Conservation (phyloP, 2,888 invertebrate genomes). For the Lasioglossum malachurum region DNA sequence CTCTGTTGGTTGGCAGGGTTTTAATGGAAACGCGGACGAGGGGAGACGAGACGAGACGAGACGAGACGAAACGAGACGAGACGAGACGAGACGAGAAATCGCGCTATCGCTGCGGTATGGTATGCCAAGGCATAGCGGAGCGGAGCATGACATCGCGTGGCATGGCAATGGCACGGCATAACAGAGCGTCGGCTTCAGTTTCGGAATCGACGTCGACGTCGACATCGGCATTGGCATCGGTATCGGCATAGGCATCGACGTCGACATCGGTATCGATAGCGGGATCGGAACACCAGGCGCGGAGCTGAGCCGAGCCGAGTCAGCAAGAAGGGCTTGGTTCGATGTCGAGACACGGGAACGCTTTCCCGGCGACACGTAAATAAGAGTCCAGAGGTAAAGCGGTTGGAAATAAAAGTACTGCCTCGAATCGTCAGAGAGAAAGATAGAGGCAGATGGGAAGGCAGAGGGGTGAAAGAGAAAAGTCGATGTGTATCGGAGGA, state of each 20-base stretch:
- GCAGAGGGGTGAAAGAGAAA: constrained; percentile 3
- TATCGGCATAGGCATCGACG: not conserved
- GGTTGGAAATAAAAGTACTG: constrained; percentile 55
- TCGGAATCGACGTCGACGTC: not conserved
- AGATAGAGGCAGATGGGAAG: not conserved
- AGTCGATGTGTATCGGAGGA: constrained; percentile 39
- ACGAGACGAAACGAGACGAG: not conserved
- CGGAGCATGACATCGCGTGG: not conserved
- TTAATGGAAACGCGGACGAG: constrained; percentile 67
- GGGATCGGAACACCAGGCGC: constrained; percentile 43
- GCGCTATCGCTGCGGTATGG: not conserved
- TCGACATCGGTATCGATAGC: constrained; percentile 8
- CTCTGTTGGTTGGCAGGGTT: constrained; percentile 69
- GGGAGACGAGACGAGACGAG: constrained; percentile 1
- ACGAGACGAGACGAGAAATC: constrained; percentile 7
- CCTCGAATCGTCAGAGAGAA: constrained; percentile 25
- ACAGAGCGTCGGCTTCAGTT: constrained; percentile 5
- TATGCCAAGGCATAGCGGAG: not conserved
- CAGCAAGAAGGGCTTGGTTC: constrained; percentile 36
- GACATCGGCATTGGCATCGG: not conserved
- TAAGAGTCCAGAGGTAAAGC: constrained; percentile 61
- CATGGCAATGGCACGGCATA: not conserved
- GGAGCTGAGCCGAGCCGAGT: constrained; percentile 37
- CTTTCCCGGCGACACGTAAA: constrained; percentile 69
- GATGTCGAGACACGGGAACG: constrained; percentile 71